Evolutionary conservation across 2,797 vertebrate genomes (phyloP), one percentile per base, ranked within the genome.

Genomic region (Clarias laeviceps): DNA sequence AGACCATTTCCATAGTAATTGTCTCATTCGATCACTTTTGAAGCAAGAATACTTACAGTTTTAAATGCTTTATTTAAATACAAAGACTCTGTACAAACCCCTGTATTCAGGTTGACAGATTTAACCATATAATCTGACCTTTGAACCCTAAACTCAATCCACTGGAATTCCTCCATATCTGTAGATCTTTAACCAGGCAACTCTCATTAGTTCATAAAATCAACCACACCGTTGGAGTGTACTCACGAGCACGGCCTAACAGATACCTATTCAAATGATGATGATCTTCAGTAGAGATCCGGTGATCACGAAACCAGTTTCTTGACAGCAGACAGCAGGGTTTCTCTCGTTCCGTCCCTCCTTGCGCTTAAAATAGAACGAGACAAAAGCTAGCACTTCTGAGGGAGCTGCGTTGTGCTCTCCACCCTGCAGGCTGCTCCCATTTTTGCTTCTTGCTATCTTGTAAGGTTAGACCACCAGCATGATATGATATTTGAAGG

Each of bases 351-450:
- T 81, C 62, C 79, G 40, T 54, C n/a, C 40, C 40, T 81, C 62
- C 66, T 5, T 32, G 37, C 12, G 62, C 66, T 81, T 54, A 81
- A 81, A 81, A 81, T 68, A 81, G 79, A 68, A 81, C 62, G 18
- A 80, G 79, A 65, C 37, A 80, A 66, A 66, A 29, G 37, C 50
- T 54, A 54, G 50, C 78, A 65, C 78, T 80, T 80, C 66, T 56
- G n/a, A 66, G 2, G 17, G 70, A 79, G 59, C 29, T 66, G 54
- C 8, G n/a, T 54, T 54, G 72, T 66, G 68, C 57, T 64, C 79
- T 81, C 79, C 79, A 83, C 70, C 82, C 72, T 82, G 64, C 72
- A 50, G 74, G 65, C 66, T 80, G 68, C 66, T 85, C 65, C 79
- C 45, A 22, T 81, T 81, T 54, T 54, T 54, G 32, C 45, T 66